Evolutionary conservation across 2,797 vertebrate genomes (phyloP).

Genomic region (Lagorchestes hirsutus): DNA sequence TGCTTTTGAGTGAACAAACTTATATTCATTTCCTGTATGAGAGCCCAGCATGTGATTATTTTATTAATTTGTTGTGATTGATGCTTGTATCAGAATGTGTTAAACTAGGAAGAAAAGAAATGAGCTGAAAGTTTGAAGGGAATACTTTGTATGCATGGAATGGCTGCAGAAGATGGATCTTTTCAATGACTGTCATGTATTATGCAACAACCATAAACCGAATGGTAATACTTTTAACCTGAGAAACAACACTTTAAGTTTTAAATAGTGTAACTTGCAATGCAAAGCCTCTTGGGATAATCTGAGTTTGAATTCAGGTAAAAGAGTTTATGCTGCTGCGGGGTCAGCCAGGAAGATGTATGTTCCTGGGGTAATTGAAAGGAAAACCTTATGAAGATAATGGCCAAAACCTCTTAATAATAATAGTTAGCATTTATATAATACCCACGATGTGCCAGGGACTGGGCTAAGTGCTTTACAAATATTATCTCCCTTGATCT

Average conservation of each 20-base stretch:
- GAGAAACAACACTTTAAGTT: background rate
- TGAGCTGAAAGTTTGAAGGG: background rate
- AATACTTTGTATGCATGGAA: background rate
- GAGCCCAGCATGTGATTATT: background rate
- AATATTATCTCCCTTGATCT: background rate
- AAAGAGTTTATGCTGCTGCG: background rate
- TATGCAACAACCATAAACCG: background rate
- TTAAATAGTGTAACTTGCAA: background rate
- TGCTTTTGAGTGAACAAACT: background rate
- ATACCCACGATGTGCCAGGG: background rate
- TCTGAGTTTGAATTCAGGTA: background rate
- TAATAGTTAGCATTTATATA: background rate
- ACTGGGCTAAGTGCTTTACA: background rate
- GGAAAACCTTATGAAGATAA: background rate
- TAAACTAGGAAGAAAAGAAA: background rate
- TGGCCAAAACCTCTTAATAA: background rate
- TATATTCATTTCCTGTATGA: background rate
- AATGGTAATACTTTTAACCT: background rate
- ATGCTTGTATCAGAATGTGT: background rate
- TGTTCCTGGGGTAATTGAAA: background rate
- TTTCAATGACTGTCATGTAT: background rate
- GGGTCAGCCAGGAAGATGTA: background rate
- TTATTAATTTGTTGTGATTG: background rate
- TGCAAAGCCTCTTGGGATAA: background rate
- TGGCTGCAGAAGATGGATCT: background rate